A percentile compares a stretch with the other conserved stretches of the same genome.
phyloP scores from a whole-genome alignment of 2,888 invertebrate genomes.

The Ommatoiulus sabulosus region DNA sequence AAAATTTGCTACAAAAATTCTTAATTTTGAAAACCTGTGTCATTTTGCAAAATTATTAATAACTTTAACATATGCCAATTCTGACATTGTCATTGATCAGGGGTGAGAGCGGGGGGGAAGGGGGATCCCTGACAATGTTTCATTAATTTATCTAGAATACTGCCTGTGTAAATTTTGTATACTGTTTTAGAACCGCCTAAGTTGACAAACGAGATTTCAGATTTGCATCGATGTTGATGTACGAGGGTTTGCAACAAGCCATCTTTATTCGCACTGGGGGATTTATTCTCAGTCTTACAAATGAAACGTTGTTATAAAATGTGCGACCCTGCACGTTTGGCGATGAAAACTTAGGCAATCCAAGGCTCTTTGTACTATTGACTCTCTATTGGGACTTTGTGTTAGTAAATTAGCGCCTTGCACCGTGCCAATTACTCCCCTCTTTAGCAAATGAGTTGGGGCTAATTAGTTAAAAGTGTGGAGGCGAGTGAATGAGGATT shows the following conservation, averaged over 20 bases:
- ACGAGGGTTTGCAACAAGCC: neutral
- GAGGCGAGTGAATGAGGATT: slow-evolving; percentile 2
- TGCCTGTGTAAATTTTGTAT: too few relatives aligned
- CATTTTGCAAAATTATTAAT: too few relatives aligned
- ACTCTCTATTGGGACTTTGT: slow-evolving; percentile 6
- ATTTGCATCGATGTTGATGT: neutral
- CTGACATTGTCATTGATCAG: too few relatives aligned
- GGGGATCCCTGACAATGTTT: too few relatives aligned
- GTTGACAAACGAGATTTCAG: neutral
- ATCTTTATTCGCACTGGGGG: neutral
- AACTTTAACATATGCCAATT: too few relatives aligned
- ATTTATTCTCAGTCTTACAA: slow-evolving; percentile 7
- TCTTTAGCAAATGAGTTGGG: slow-evolving; percentile 29
- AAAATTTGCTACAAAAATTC: too few relatives aligned
- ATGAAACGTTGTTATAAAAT: slow-evolving; percentile 16
- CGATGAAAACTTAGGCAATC: neutral
- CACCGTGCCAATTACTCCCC: slow-evolving; percentile 25
- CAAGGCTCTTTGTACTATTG: slow-evolving; percentile 29
- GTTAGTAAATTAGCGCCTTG: slow-evolving; percentile 6
- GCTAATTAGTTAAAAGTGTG: slow-evolving; percentile 22
- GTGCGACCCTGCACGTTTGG: neutral
- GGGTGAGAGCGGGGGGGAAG: too few relatives aligned
- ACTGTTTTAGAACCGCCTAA: too few relatives aligned
- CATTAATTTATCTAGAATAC: too few relatives aligned
- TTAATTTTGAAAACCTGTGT: too few relatives aligned